Evolutionary conservation across 2,113 vertebrate species (phyloP), one percentile per base, ranked within the genome.

Genomic region (Castor canadensis): DNA sequence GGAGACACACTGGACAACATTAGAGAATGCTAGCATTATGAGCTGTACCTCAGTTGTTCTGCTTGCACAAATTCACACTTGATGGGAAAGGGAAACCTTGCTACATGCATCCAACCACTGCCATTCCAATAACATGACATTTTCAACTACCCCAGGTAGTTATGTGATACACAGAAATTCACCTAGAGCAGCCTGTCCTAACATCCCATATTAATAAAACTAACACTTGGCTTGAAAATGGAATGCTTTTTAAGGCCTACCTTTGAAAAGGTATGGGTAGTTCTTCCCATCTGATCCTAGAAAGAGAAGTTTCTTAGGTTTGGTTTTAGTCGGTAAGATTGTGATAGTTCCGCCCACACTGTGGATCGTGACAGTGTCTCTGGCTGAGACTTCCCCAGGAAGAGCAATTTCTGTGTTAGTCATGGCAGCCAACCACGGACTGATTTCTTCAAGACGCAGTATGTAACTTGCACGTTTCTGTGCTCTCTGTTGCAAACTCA

Each of bases 221-320:
- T 30, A 80, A 67, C 5, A 26, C 6, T 90, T 43, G 71, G 66
- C 49, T 83, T 86, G 43, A 96, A 87, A 72, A 67, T 1, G 15
- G 7, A n/a, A 4, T 52, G 15, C 3, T 28, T 32, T 80, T 20
- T 11, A n/a, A 45, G 56, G 32, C 80, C 88, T 95, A 99, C 99
- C 99, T 99, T 99, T 99, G 93, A 99, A 99, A 7, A 99, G 99
- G 79, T 99, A 99, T 0, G 99, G 99, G 95, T 99, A 99, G 97
- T 98, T 99, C 96, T 98, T 99, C 38, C 99, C 99, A 96, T 99
- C 99, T 8, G 99, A 99, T 71, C 99, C 99, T 71, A 99, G 96
- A 97, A 99, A 99, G 95, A 99, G 99, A 22, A 99, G 98, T 88
- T 99, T 99, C 98, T 99, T 99, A 28, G 99, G 99, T 93, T 99